Base-by-base conservation (phyloP, 2,888 invertebrate genomes). In the Phortica okadai region DNA sequence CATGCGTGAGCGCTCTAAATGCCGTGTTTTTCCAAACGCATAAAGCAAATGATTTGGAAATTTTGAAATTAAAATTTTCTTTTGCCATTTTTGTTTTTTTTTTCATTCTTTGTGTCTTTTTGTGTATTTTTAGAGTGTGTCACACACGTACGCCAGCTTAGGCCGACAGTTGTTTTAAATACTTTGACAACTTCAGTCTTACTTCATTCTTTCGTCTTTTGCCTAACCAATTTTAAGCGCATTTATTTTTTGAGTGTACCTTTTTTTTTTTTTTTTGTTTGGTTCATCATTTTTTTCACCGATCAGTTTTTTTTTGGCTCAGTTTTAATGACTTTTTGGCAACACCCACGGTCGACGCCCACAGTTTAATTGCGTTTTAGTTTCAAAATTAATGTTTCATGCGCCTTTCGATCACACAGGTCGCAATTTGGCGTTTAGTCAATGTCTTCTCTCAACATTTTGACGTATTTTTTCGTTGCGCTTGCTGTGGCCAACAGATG, bases 1-100 rank as follows among this genome's bases (percentile, higher is more conserved):
- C n/a, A 74, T 74, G 67, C 74, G 67, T 74, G 74, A 74, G 74
- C 54, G 74, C 67, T 67, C 74, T 74, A 74, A 74, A 67, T 67
- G 74, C 58, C 21, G 45, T 66, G 21, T 42, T 42, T 56, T n/a
- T 74, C 14, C n/a, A 10, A 7, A 14, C 21, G 8, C 45, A 58
- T 16, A n/a, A 58, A 41, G 50, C 50, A 74, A 74, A 45, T 66
- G 67, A 74, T 74, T 74, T 74, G 14, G 56, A 74, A 74, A 44
- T 67, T 54, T 64, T 16, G 21, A 21, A 45, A 45, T 33, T 14
- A 45, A 45, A 45, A 50, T 69, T 44, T 45, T 69, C 11, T 16
- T 33, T 50, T 50, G 50, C 50, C 50, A 50, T 50, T 50, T 50
- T 50, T 21, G 21, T 21, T 21, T 21, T 21, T 21, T 1, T 0